Conservation (phyloP, 1,140 invertebrate genomes). For the Pogonognathellus flavescens region DNA sequence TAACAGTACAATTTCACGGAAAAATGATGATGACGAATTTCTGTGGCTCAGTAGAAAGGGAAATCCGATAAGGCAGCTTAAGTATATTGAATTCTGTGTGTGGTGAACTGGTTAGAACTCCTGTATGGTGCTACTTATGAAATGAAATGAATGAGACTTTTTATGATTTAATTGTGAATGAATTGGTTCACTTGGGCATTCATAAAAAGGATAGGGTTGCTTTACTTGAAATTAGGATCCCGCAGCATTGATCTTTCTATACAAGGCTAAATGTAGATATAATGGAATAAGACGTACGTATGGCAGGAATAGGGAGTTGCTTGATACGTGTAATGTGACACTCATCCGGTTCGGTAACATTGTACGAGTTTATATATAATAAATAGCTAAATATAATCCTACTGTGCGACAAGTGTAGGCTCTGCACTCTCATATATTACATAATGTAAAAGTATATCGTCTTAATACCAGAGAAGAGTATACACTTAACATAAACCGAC, state of each 20-base stretch:
- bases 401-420: not conserved
- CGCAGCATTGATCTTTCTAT: not conserved
- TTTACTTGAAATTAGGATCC: constrained; percentile 17
- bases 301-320: not conserved
- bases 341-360: constrained; percentile 58
- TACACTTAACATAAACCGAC: not conserved
- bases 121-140: not conserved
- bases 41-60: not conserved
- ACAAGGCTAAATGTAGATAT: not conserved
- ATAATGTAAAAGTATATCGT: not conserved
- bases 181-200: constrained; percentile 53
- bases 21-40: too few relatives aligned
- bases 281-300: not conserved
- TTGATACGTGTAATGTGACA: constrained; percentile 53
- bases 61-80: not conserved
- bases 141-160: constrained; percentile 51
- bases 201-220: constrained; percentile 47
- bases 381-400: not conserved
- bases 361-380: constrained; percentile 33
- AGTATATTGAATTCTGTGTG: not conserved
- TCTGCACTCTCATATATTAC: not conserved
- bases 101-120: constrained; percentile 6
- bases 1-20: too few relatives aligned
- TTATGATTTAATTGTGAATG: constrained; percentile 58
- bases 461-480: not conserved